Evolutionary conservation across 2,888 invertebrate species (phyloP).

Genomic region (Cryptus armator): DNA sequence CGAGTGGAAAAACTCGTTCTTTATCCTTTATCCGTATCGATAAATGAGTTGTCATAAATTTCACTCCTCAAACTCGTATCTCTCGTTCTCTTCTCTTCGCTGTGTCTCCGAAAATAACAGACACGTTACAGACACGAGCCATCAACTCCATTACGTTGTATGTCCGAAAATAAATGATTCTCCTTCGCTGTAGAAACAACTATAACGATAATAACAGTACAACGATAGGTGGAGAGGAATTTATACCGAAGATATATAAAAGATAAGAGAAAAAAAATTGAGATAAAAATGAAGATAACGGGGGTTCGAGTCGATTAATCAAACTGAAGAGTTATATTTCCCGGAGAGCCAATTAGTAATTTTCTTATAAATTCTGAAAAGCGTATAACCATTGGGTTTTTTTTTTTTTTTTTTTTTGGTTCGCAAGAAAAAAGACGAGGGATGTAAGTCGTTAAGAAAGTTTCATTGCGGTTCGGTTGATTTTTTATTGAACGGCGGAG

Average conservation of each 20-base stretch:
- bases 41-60: conserved; percentile 63
- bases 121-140: conserved; percentile 24
- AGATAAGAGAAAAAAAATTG: neutral
- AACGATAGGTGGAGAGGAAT: neutral
- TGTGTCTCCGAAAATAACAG: conserved; percentile 43
- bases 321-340: neutral
- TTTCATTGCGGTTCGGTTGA: neutral
- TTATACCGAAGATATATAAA: neutral
- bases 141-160: conserved; percentile 31
- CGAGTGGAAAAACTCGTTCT: conserved; percentile 52
- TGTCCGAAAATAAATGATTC: conserved; percentile 54
- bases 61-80: conserved; percentile 43
- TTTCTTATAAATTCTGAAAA: neutral
- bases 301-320: neutral
- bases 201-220: conserved; percentile 24
- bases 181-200: neutral
- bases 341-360: neutral
- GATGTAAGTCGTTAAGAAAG: neutral
- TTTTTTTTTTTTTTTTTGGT: neutral
- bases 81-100: neutral
- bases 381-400: neutral
- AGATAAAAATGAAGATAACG: neutral
- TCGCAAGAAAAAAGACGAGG: no score
- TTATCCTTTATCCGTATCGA: conserved; percentile 61
- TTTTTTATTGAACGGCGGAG: no score